A percentile compares a stretch with the other conserved stretches of the same genome.
These are phyloP conservation scores for Epicampocera succincta DNA, from an alignment of 2,888 invertebrate species.

Conservation along the genomic window DNA sequence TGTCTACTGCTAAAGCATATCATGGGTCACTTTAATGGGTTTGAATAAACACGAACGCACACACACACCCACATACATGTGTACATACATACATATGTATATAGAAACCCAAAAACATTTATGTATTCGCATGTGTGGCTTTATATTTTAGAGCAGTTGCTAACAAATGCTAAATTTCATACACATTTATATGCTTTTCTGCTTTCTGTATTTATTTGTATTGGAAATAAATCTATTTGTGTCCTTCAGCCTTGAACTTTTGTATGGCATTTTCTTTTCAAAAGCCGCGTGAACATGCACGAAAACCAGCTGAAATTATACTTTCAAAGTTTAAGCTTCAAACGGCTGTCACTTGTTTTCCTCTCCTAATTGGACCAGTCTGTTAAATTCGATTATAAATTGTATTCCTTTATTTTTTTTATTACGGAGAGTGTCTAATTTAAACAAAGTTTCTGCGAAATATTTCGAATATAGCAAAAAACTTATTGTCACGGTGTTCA, in stretches of 20 bases:
- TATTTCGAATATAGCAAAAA: background rate
- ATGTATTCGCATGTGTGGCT: background rate
- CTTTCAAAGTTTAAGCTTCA: slow-evolving; percentile 18
- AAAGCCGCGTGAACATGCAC: background rate
- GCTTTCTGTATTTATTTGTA: slow-evolving; percentile 35
- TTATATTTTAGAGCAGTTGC: slow-evolving; percentile 46
- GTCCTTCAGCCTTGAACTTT: slow-evolving; percentile 62
- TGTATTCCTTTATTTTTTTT: background rate
- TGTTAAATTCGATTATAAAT: background rate
- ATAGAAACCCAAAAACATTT: too few species aligned
- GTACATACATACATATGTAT: too few species aligned
- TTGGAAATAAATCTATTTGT: slow-evolving; percentile 61
- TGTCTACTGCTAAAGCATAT: slow-evolving; percentile 25
- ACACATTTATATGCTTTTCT: background rate
- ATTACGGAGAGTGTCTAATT: background rate
- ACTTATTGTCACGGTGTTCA: slow-evolving; percentile 4
- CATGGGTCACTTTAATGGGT: slow-evolving; percentile 54
- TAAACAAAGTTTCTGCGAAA: background rate
- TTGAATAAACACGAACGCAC: background rate
- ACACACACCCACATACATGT: too few species aligned
- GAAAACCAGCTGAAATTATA: background rate
- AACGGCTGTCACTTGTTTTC: slow-evolving; percentile 11
- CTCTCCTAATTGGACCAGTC: background rate
- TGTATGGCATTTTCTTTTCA: slow-evolving; percentile 40
- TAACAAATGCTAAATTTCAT: slow-evolving; percentile 48